These are phyloP conservation scores for Thera britannica DNA, from an alignment of 2,888 invertebrate species.

Conservation along the genomic window DNA sequence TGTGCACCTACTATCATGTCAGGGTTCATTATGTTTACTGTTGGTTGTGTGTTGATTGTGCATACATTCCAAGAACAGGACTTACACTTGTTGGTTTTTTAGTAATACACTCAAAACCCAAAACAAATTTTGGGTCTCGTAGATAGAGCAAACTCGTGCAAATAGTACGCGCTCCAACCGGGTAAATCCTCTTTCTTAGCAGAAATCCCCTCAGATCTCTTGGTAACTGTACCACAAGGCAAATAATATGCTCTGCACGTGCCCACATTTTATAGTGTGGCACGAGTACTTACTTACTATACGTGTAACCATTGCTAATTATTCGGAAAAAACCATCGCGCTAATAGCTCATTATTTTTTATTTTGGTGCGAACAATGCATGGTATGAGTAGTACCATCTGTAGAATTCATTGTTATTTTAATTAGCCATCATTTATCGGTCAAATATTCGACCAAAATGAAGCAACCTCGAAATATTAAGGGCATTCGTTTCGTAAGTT, in stretches of 20 bases:
- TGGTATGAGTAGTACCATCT: not conserved
- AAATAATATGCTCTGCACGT: too few species aligned
- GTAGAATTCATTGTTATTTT: slow-evolving; percentile 15
- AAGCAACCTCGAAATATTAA: slow-evolving; percentile 71
- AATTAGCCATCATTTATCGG: slow-evolving; percentile 5
- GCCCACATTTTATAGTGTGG: too few species aligned
- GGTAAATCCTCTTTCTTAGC: too few species aligned
- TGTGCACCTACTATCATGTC: slow-evolving; percentile 1
- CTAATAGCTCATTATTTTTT: slow-evolving; percentile 16
- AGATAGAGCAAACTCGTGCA: too few species aligned
- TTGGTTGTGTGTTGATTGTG: slow-evolving; percentile 6
- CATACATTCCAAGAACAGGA: slow-evolving; percentile 21
- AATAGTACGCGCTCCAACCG: too few species aligned
- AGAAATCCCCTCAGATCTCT: too few species aligned
- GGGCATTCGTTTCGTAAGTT: slow-evolving; percentile 69
- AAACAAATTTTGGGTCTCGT: too few species aligned
- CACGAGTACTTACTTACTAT: not conserved
- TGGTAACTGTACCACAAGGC: too few species aligned
- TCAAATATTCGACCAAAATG: slow-evolving; percentile 25
- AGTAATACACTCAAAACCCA: not conserved
- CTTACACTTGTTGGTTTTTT: slow-evolving; percentile 16
- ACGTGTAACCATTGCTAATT: slow-evolving; percentile 3
- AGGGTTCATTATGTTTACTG: slow-evolving; percentile 11
- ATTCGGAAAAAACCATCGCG: not conserved
- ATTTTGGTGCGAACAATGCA: slow-evolving; percentile 4